Base-by-base conservation (phyloP, 2,888 invertebrate species). In the Pandemis heparana region DNA sequence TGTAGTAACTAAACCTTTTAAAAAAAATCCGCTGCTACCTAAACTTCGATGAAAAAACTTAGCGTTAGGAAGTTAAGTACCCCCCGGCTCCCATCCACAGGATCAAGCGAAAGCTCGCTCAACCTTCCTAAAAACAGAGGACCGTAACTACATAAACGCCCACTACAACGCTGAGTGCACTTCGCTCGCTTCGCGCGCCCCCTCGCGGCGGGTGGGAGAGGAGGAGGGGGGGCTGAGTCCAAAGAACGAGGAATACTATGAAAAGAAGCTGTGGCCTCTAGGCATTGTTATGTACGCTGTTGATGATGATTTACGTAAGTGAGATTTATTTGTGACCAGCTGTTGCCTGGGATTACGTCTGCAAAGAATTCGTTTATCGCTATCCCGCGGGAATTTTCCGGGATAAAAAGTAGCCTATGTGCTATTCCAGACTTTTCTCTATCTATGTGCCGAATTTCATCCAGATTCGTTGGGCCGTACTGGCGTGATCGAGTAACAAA, bases 141-240 rank as follows among this genome's bases (percentile, higher is more conserved):
- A 92, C 43, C 82, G 92, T 0, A 89, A 92, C 74, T 90, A 77
- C 74, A 89, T 93, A 18, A 93, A 92, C 72, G 79, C 81, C 0
- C 81, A 90, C 59, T 92, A 92, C 75, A 82, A 86, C 62, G 7
- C 61, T 0, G 90, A 91, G 39, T 93, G 92, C 51, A 81, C 83
- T 0, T 71, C 80, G 0, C 71, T 87, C 1, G 43, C 81, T 0
- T 77, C 79, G 3, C 75, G 75, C 10, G 41, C 61, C 0, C 53
- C 67, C 14, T 23, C 70, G 1, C 60, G 71, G 4, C 75, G 73
- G 0, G 12, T 65, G 9, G 53, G 43, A n/a, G 12, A 64, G 5
- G 69, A 64, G 14, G 59, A 23, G 7, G 75, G n/a, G 14, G 60
- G 43, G 12, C 46, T 67, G 16, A 48, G 16, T 46, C 7, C 59